A percentile compares a stretch with the other conserved stretches of the same genome.
These are phyloP conservation scores for Corythornis leucogaster DNA, from an alignment of 2,797 vertebrate species.

Conservation along the genomic window DNA sequence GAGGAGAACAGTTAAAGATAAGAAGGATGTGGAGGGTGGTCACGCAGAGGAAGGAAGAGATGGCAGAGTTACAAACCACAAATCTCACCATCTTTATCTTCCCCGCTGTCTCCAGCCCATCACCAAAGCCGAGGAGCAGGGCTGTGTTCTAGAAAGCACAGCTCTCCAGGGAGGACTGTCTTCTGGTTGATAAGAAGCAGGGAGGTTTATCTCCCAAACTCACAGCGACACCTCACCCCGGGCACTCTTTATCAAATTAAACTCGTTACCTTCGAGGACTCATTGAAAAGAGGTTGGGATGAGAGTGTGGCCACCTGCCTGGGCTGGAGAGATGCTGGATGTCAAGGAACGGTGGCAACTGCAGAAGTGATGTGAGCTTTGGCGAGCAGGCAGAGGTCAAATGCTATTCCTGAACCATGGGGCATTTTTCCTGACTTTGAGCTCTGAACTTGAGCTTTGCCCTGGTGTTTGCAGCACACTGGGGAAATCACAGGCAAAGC, in stretches of 20 bases:
- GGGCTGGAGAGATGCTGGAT: background rate
- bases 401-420: fast-evolving
- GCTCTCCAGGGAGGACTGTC: background rate
- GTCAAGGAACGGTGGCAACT: background rate
- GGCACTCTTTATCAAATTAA: background rate
- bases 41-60: background rate
- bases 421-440: background rate
- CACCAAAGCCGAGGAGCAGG: background rate
- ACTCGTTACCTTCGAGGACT: background rate
- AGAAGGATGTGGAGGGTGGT: background rate
- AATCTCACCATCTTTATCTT: background rate
- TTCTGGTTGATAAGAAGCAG: background rate
- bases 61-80: background rate
- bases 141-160: slow-evolving; percentile 20
- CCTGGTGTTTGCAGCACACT: background rate
- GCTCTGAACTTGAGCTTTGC: background rate
- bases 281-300: background rate
- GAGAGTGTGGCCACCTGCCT: background rate
- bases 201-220: slow-evolving; percentile 23
- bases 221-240: background rate
- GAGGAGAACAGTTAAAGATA: background rate
- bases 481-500: background rate
- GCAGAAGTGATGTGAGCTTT: background rate
- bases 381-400: background rate
- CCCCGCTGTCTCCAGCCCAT: background rate